Conservation (phyloP, 53 echinoderm and acorn worm genomes). For the Patiria pectinifera region DNA sequence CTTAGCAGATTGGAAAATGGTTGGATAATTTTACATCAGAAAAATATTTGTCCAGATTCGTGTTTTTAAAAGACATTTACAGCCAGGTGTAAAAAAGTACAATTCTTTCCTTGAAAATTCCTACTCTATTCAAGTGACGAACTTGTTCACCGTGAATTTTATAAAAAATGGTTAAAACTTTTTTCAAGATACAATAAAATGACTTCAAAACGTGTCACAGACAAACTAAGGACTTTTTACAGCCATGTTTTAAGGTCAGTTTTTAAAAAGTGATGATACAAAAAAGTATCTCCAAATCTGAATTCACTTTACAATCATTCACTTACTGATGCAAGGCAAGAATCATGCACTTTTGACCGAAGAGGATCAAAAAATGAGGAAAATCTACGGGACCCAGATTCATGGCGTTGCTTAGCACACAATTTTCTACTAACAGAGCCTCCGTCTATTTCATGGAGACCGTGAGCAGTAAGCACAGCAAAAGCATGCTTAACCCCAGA, state of each 20-base stretch:
- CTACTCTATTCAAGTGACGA: background rate
- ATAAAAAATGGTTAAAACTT: background rate
- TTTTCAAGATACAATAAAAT: background rate
- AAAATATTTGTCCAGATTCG: background rate
- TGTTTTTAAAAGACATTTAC: background rate
- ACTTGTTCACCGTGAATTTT: background rate
- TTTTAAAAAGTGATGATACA: background rate
- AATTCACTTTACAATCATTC: background rate
- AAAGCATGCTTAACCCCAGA: background rate
- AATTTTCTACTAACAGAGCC: background rate
- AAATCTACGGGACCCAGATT: background rate
- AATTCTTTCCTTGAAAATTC: background rate
- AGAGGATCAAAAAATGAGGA: background rate
- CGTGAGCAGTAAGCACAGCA: background rate
- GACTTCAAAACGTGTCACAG: background rate
- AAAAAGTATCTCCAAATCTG: background rate
- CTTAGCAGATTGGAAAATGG: background rate
- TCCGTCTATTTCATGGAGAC: background rate
- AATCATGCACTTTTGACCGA: background rate
- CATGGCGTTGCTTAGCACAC: background rate
- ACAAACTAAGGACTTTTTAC: background rate
- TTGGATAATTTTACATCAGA: background rate
- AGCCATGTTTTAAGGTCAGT: background rate
- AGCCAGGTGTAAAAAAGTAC: background rate
- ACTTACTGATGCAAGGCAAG: background rate